Percentiles rank a stretch among this genome's conserved stretches.
Conservation (phyloP, 2,888 invertebrate genomes). For the Synergus itoensis region DNA sequence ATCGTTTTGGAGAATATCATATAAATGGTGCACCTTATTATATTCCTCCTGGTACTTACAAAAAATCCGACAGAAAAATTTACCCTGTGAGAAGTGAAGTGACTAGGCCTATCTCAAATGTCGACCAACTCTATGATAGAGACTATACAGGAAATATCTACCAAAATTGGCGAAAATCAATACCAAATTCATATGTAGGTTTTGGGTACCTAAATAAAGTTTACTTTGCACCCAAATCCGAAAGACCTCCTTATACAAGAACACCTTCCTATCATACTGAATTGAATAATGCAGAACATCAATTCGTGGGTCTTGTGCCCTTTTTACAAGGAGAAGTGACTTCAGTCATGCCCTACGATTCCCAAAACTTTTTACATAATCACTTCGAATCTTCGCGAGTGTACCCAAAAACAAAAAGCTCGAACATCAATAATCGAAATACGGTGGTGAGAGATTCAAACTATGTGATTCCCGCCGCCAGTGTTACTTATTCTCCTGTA, state of each 20-base stretch:
- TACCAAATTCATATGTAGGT: not conserved
- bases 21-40: slow-evolving; percentile 6
- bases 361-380: not conserved
- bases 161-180: not conserved
- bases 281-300: not conserved
- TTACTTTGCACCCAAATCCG: not conserved
- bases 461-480: not conserved
- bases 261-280: not conserved
- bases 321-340: not conserved
- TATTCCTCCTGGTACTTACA: not conserved
- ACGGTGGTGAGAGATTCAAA: not conserved
- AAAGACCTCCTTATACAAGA: not conserved
- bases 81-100: not conserved
- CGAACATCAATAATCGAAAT: not conserved
- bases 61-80: not conserved
- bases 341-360: not conserved
- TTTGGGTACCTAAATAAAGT: not conserved
- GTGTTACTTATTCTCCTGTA: not conserved
- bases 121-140: not conserved
- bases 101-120: not conserved
- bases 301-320: not conserved
- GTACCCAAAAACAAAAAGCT: not conserved
- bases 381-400: not conserved
- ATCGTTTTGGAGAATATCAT: not conserved
- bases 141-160: not conserved